Evolutionary conservation across 2,797 vertebrate species (phyloP).

Genomic region (Chromobotia macracanthus): DNA sequence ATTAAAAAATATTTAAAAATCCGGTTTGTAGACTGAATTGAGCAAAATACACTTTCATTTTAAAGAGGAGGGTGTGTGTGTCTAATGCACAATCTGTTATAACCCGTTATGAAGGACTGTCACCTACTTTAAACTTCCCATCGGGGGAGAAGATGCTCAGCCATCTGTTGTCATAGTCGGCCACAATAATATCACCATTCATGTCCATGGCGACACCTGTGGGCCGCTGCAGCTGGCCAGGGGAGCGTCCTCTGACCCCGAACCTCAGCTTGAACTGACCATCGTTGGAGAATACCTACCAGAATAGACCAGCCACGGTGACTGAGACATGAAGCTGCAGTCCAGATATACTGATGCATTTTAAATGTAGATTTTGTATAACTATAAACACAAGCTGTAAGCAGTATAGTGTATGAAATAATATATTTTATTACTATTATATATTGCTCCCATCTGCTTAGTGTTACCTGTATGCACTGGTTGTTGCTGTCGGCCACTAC

Average conservation of each 20-base stretch:
- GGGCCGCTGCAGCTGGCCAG: constrained; percentile 93
- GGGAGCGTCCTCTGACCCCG: constrained; percentile 91
- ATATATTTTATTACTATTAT: too few species aligned
- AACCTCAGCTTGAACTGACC: constrained; percentile 96
- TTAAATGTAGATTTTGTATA: too few species aligned
- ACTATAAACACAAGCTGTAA: too few species aligned
- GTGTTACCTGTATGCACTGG: constrained; percentile 91
- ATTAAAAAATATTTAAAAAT: too few species aligned
- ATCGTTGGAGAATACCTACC: constrained; percentile 90
- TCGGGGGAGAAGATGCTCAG: constrained; percentile 96
- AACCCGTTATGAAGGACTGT: background rate
- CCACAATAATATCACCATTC: constrained; percentile 94
- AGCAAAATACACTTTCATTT: too few species aligned
- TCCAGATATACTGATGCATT: too few species aligned
- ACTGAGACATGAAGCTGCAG: background rate
- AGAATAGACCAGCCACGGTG: background rate
- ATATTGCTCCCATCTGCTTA: background rate
- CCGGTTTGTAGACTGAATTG: too few species aligned
- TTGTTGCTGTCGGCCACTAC: constrained; percentile 98
- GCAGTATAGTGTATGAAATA: too few species aligned
- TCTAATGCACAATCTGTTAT: too few species aligned
- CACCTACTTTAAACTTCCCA: constrained; percentile 92
- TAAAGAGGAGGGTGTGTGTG: too few species aligned
- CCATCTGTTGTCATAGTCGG: constrained; percentile 97
- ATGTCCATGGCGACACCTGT: constrained; percentile 91